A percentile compares a stretch with the other conserved stretches of the same genome.
phyloP scores from a whole-genome alignment of 1,140 invertebrate species.

The Microplitis mediator region DNA sequence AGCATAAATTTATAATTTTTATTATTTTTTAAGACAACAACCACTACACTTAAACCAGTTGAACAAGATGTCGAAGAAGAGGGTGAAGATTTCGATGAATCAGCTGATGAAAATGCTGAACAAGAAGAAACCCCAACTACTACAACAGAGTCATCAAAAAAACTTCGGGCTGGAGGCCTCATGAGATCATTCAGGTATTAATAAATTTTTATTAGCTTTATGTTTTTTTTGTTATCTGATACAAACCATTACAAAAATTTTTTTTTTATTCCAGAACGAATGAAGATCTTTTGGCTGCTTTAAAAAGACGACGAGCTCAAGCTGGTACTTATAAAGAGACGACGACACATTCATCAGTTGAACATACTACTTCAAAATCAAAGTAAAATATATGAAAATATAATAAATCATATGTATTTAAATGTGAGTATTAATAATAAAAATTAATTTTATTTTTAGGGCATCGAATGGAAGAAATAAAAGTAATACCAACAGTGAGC shows the following conservation, averaged over 20 bases:
- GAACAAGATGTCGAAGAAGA: slow-evolving; percentile 49
- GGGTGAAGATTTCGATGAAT: slow-evolving; percentile 53
- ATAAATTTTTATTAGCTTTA: background rate
- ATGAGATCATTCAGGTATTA: slow-evolving; percentile 60
- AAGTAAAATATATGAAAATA: slow-evolving; percentile 37
- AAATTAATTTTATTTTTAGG: background rate
- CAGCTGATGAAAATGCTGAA: slow-evolving; percentile 52
- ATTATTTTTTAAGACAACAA: slow-evolving; percentile 33
- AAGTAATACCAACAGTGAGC: slow-evolving; percentile 25
- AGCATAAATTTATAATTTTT: background rate
- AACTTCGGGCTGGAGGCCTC: slow-evolving; percentile 64
- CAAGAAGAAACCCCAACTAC: slow-evolving; percentile 60
- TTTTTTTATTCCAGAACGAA: slow-evolving; percentile 68
- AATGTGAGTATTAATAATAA: background rate
- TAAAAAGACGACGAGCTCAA: slow-evolving; percentile 70
- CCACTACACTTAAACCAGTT: slow-evolving; percentile 46
- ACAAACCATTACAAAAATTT: background rate
- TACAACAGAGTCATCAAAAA: slow-evolving; percentile 71
- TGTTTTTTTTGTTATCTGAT: background rate
- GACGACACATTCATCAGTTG: slow-evolving; percentile 32
- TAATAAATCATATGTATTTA: background rate
- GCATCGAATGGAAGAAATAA: slow-evolving; percentile 12
- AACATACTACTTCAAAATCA: slow-evolving; percentile 40
- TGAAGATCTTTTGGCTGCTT: slow-evolving; percentile 71
- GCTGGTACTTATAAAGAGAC: slow-evolving; percentile 41